Percentiles rank a stretch among this genome's conserved stretches.
Conservation (phyloP, 35 echinoderm and acorn worm species). For the Stichopus chloronotus region DNA sequence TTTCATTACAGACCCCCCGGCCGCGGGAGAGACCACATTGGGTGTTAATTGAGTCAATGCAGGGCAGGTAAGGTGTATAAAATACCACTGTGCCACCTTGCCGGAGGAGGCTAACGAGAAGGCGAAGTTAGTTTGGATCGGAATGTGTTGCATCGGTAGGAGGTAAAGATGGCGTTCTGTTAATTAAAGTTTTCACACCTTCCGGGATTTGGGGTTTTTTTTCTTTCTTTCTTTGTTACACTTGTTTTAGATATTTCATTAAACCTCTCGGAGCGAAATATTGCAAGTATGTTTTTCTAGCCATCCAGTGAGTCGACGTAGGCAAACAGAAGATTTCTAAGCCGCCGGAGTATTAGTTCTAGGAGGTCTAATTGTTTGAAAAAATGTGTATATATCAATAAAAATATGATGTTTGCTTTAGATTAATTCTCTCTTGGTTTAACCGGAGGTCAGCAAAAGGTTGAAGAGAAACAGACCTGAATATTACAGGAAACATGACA, state of each 20-base stretch:
- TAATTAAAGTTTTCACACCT: conserved; percentile 64
- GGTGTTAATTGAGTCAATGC: conserved; percentile 53
- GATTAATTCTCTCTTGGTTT: conserved; percentile 45
- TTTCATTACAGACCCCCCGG: conserved; percentile 58
- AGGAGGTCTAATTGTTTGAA: conserved; percentile 42
- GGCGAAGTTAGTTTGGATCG: conserved; percentile 12
- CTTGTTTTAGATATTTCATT: conserved; percentile 34
- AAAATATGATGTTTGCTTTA: conserved; percentile 41
- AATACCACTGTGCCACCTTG: conserved; percentile 53
- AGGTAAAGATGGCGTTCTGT: conserved; percentile 34
- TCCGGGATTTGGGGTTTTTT: conserved; percentile 32
- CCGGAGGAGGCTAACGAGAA: conserved; percentile 9
- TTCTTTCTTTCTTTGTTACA: conserved; percentile 37
- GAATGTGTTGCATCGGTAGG: conserved; percentile 50
- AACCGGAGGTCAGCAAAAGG: conserved; percentile 17
- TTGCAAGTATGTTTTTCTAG: conserved; percentile 61
- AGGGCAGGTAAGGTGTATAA: conserved; percentile 29
- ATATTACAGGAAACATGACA: background rate
- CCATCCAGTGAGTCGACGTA: conserved; percentile 21
- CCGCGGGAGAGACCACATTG: conserved; percentile 49
- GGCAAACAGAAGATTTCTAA: background rate
- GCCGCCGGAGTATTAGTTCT: background rate
- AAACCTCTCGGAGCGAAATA: conserved; percentile 36
- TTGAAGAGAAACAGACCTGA: conserved; percentile 34
- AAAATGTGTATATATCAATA: conserved; percentile 3